A percentile compares a stretch with the other conserved stretches of the same genome.
Evolutionary conservation across 2,888 invertebrate species (phyloP).

Genomic region (Macrosiphum euphorbiae): DNA sequence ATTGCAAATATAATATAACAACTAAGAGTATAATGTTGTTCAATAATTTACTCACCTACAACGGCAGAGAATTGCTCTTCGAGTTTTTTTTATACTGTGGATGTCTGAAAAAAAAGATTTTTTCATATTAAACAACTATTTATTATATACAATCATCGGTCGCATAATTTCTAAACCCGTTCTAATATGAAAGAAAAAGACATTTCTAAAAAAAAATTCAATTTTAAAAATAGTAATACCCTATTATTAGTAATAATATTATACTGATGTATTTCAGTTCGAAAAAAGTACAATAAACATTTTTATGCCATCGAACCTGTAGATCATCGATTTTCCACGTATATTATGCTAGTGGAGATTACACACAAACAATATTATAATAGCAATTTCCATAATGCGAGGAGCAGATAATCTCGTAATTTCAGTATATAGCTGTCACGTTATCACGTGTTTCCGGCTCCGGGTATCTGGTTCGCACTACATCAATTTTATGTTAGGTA

Average conservation of each 20-base stretch:
- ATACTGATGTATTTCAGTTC: background rate
- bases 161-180: background rate
- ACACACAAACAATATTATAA: background rate
- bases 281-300: background rate
- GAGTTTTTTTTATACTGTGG: background rate
- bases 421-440: background rate
- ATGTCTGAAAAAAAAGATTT: conserved; percentile 7
- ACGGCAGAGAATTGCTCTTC: background rate
- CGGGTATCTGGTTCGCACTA: background rate
- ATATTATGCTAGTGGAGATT: background rate
- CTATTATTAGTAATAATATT: no score
- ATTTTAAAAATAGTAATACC: background rate
- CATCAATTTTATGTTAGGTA: background rate
- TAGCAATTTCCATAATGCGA: background rate
- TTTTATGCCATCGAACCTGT: background rate
- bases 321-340: background rate
- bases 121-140: background rate
- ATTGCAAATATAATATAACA: background rate
- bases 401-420: background rate
- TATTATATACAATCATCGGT: background rate
- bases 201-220: background rate
- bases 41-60: conserved; percentile 22
- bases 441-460: background rate
- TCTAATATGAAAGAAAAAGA: background rate
- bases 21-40: background rate